A percentile compares a stretch with the other conserved stretches of the same genome.
These are phyloP conservation scores for Carpatolechia fugitivella DNA, from an alignment of 2,888 invertebrate species.

Conservation along the genomic window DNA sequence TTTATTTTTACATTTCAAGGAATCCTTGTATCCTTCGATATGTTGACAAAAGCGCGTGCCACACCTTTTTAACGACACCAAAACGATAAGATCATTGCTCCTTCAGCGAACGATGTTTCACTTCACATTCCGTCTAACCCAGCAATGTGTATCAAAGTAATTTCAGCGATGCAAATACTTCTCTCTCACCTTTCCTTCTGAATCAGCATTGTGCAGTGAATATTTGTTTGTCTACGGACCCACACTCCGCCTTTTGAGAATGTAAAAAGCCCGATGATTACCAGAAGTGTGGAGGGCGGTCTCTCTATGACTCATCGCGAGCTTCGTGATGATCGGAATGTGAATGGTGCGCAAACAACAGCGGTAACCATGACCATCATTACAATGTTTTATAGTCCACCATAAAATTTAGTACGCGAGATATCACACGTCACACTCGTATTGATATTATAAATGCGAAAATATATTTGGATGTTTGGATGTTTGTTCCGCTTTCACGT, in stretches of 20 bases:
- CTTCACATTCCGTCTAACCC: no score
- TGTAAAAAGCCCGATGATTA: slow-evolving; percentile 41
- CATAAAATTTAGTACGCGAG: slow-evolving; percentile 48
- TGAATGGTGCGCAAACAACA: slow-evolving; percentile 55
- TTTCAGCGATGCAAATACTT: no score
- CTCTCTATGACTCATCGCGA: slow-evolving; percentile 55
- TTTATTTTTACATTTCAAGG: no score
- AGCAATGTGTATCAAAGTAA: not conserved
- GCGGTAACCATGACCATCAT: slow-evolving; percentile 34
- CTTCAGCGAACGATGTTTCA: not conserved
- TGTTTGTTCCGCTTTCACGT: no score
- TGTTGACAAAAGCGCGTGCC: not conserved
- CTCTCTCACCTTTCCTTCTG: no score
- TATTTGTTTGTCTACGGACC: no score
- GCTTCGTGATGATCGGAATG: slow-evolving; percentile 20
- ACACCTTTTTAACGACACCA: slow-evolving; percentile 6
- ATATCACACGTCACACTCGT: no score
- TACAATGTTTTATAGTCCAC: slow-evolving; percentile 49
- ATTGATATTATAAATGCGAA: no score
- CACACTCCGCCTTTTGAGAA: slow-evolving; percentile 26
- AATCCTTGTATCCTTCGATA: no score
- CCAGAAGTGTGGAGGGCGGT: slow-evolving; percentile 35
- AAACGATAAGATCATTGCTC: not conserved
- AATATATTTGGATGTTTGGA: no score
- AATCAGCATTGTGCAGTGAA: no score